Evolutionary conservation across 2,888 invertebrate genomes (phyloP).

Genomic region (Argynnis bischoffii): DNA sequence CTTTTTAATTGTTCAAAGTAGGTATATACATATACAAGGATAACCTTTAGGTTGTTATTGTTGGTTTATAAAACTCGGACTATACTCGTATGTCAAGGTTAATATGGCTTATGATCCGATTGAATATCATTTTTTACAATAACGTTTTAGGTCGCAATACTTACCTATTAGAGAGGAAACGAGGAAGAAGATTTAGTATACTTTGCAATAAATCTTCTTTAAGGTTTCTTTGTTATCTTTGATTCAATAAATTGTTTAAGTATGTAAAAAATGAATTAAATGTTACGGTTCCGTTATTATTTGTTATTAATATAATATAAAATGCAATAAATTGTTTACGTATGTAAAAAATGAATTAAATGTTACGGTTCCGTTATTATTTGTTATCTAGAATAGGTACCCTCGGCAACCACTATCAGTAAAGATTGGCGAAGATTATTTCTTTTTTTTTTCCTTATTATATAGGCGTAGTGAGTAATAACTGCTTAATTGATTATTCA

Average conservation of each 20-base stretch:
- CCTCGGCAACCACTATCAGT: too few relatives aligned
- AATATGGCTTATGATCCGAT: background rate
- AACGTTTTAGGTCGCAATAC: background rate
- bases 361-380: background rate
- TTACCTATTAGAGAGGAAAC: background rate
- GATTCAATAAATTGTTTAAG: background rate
- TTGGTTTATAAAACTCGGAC: background rate
- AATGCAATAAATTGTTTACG: background rate
- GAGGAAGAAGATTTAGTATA: background rate
- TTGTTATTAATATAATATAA: too few relatives aligned
- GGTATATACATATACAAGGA: background rate
- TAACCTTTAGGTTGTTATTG: background rate
- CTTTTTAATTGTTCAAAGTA: background rate
- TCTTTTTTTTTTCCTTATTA: constrained; percentile 9
- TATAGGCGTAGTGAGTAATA: constrained; percentile 42
- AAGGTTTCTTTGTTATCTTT: background rate
- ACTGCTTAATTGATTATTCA: constrained; percentile 57
- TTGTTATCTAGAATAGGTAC: background rate
- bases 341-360: background rate
- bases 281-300: background rate
- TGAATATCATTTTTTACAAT: background rate
- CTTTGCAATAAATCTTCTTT: background rate
- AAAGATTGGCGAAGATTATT: background rate
- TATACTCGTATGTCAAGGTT: constrained; percentile 10
- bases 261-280: background rate